These are phyloP conservation scores for Folsomia candida DNA, from an alignment of 2,888 invertebrate species.

Conservation along the genomic window DNA sequence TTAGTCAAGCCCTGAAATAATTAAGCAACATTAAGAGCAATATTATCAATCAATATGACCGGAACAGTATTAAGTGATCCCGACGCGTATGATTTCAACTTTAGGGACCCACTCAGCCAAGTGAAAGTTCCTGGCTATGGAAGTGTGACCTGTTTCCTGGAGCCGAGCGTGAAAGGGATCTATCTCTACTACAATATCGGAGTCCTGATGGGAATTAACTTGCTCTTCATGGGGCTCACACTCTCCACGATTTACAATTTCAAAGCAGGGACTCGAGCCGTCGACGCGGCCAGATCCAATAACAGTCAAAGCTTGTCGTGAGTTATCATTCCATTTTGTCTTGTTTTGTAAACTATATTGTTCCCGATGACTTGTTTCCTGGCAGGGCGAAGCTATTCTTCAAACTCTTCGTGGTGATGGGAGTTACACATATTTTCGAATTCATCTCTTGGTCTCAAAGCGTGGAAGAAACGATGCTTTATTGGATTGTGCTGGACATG, in stretches of 20 bases:
- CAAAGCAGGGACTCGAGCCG: slow-evolving; percentile 32
- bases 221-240: slow-evolving; percentile 35
- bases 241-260: slow-evolving; percentile 36
- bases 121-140: slow-evolving; percentile 48
- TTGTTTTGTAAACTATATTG: slow-evolving; percentile 4
- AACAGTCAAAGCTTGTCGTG: slow-evolving; percentile 17
- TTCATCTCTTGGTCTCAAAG: slow-evolving; percentile 34
- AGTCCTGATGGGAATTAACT: slow-evolving; percentile 35
- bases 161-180: slow-evolving; percentile 35
- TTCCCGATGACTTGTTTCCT: slow-evolving; percentile 7
- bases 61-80: no score
- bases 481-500: slow-evolving; percentile 38
- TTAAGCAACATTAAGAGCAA: no score
- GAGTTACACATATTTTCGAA: slow-evolving; percentile 45
- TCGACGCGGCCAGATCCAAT: slow-evolving; percentile 7
- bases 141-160: slow-evolving; percentile 33
- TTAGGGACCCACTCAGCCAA: slow-evolving; percentile 30
- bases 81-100: no score
- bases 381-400: slow-evolving; percentile 37
- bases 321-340: slow-evolving; percentile 1
- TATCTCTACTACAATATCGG: slow-evolving; percentile 47
- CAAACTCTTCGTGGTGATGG: slow-evolving; percentile 48
- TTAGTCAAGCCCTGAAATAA: no score
- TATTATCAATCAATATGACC: no score
- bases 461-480: slow-evolving; percentile 21